Conservation (phyloP, 2,113 vertebrate genomes). For the Mus musculus region DNA sequence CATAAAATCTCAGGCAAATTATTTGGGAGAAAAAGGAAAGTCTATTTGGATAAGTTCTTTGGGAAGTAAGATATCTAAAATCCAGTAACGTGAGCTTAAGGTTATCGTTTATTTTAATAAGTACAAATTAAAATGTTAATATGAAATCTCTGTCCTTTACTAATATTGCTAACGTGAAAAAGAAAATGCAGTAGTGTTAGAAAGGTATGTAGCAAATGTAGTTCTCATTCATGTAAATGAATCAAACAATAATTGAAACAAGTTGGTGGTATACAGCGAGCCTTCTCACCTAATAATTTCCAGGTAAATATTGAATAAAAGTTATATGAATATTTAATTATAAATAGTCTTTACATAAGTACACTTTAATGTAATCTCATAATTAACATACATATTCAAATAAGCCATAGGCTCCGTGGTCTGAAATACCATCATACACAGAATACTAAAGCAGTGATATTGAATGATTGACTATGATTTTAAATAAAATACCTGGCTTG, state of each 20-base stretch:
- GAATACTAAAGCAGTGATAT: not conserved
- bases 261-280: not conserved
- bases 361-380: not conserved
- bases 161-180: not conserved
- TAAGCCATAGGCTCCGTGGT: not conserved
- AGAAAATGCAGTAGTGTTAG: not conserved
- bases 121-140: not conserved
- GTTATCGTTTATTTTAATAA: not conserved
- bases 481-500: not conserved
- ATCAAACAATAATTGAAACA: not conserved
- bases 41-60: not conserved
- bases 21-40: not conserved
- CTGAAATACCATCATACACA: not conserved
- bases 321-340: conserved; percentile 6
- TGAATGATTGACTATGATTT: not conserved
- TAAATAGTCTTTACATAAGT: not conserved
- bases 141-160: not conserved
- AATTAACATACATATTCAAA: not conserved
- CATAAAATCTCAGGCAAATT: not conserved
- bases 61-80: not conserved
- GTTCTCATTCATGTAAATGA: not conserved
- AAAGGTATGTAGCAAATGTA: not conserved
- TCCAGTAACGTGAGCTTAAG: not conserved
- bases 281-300: not conserved
- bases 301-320: not conserved